phyloP scores from a whole-genome alignment of 2,113 vertebrate genomes.

The Mohoua ochrocephala region DNA sequence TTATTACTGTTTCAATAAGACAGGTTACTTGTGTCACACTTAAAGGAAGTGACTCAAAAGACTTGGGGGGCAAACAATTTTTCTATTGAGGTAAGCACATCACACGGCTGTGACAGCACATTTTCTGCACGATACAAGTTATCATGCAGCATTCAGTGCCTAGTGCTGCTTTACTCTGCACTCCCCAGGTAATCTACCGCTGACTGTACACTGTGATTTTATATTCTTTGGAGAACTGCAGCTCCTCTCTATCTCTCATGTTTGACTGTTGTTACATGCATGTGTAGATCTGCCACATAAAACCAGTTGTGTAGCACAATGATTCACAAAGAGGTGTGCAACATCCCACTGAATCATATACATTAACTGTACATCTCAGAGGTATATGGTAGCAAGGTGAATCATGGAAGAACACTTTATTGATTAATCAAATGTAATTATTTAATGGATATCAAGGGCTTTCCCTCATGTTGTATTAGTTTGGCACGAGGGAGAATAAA shows the following conservation, averaged over 20 bases:
- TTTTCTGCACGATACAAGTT: not conserved
- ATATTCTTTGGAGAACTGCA: not conserved
- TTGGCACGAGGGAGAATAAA: not conserved
- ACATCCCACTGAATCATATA: not conserved
- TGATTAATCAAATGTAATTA: not conserved
- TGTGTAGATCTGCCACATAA: not conserved
- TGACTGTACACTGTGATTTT: not conserved
- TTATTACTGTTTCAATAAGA: not conserved
- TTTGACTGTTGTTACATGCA: not conserved
- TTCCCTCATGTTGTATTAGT: not conserved
- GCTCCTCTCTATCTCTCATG: fast-evolving
- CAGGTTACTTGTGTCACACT: not conserved
- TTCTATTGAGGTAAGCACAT: not conserved
- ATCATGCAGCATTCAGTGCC: fast-evolving
- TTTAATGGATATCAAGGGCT: not conserved
- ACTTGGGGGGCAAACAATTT: not conserved
- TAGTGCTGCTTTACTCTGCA: fast-evolving
- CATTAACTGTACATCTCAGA: not conserved
- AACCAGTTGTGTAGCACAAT: not conserved
- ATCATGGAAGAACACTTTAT: not conserved
- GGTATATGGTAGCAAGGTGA: not conserved
- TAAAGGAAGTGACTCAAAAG: not conserved
- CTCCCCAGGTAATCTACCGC: not conserved
- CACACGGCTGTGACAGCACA: not conserved
- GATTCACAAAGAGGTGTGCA: not conserved